Conservation (phyloP, 92 coral and sea anemone species). For the Epizoanthus illoricatus region DNA sequence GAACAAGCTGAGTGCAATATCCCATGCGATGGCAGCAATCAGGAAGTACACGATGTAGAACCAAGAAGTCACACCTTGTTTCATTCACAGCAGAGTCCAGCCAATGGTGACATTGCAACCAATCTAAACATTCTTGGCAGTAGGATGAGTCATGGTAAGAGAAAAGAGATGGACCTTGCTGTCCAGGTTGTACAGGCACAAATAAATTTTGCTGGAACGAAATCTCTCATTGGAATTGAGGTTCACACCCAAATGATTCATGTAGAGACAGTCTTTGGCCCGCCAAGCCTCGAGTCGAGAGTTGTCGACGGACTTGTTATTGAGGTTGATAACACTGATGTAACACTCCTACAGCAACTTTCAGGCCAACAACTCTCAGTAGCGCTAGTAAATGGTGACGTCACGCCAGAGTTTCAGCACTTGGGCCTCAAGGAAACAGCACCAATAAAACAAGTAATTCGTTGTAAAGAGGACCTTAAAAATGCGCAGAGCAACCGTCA, state of each 20-base stretch:
- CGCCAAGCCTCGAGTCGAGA: constrained; percentile 56
- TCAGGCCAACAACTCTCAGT: constrained; percentile 29
- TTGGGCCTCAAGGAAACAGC: constrained; percentile 67
- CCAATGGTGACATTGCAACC: constrained; percentile 7
- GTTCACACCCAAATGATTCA: constrained; percentile 58
- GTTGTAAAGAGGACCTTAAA: constrained; percentile 15
- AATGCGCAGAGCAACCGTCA: constrained; percentile 23
- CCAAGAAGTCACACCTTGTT: no score
- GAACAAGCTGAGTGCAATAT: neutral
- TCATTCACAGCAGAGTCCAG: neutral
- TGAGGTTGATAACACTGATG: constrained; percentile 36
- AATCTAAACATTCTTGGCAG: constrained; percentile 55
- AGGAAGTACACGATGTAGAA: neutral
- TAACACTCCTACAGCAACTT: neutral
- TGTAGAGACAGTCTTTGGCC: constrained; percentile 77
- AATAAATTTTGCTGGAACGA: constrained; percentile 26
- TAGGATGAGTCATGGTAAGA: constrained; percentile 72
- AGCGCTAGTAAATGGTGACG: constrained; percentile 80
- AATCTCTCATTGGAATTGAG: constrained; percentile 38
- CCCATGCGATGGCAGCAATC: neutral
- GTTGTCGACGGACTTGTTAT: constrained; percentile 73
- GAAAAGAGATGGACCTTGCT: constrained; percentile 80
- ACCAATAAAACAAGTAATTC: constrained; percentile 48
- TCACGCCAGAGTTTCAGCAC: constrained; percentile 73
- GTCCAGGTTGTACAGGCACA: constrained; percentile 63